Base-by-base conservation (phyloP, 2,888 invertebrate genomes). In the Plagiodera versicolora region DNA sequence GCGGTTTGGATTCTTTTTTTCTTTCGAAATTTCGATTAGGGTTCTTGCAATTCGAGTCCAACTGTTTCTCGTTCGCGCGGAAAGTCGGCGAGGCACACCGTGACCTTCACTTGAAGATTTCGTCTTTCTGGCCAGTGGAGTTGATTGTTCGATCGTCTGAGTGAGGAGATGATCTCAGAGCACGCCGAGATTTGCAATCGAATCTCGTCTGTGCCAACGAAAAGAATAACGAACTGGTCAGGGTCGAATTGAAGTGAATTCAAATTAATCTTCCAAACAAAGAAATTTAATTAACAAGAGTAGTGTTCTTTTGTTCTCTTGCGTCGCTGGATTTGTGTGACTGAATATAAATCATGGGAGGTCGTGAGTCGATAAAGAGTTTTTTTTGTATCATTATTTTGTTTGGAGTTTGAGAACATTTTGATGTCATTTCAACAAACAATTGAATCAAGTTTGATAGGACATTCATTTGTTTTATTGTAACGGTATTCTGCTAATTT, bases 231-330 rank as follows among this genome's bases (percentile, higher is more conserved):
- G 57, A 60, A 56, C 60, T 60, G 59, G 61, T 65, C 62, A 57
- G 39, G 62, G 60, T 54, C 60, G 60, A 60, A 65, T 67, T 67
- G 30, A 61, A 67, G 63, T 63, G 64, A 67, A 67, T 67, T 64
- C 60, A 67, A 67, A 67, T 69, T 65, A 65, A 66, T 58, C 64
- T 63, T 61, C 54, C 59, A 69, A 64, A 69, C 69, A 69, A 69
- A 67, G 67, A 66, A 65, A 69, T 65, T 63, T 69, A 67, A 69
- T 69, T 66, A 66, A 63, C 62, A 61, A 55, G 35, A 52, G 48
- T 53, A 44, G 20, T n/a, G n/a, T 53, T 48, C 52, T 58, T 58
- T 53, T 58, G 47, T 58, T 49, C 24, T 14, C 44, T 44, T 9
- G 44, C 39, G 14, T 39, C 39, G 39, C 39, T n/a, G 17, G 44